phyloP scores from a whole-genome alignment of 2,113 vertebrate species.

The Ophthalmolycus amberensis region DNA sequence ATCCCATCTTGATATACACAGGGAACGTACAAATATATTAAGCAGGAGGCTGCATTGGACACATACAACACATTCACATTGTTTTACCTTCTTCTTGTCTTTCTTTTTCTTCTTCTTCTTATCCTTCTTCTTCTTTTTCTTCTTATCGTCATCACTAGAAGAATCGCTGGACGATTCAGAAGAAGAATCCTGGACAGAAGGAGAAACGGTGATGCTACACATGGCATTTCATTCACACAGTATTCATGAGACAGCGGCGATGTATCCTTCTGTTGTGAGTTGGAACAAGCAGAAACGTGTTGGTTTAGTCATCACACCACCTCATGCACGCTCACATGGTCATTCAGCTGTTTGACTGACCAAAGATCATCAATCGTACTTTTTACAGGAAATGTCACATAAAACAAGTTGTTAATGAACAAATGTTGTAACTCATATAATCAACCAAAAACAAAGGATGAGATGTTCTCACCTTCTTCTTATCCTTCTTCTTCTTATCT shows the following conservation, averaged over 20 bases:
- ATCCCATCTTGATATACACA: not conserved
- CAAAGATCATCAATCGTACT: not conserved
- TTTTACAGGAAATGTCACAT: not conserved
- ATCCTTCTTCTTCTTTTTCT: constrained; percentile 61
- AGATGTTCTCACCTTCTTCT: constrained; percentile 30
- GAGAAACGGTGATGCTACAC: not conserved
- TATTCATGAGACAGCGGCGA: not conserved
- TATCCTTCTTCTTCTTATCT: constrained; percentile 52
- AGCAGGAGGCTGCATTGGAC: not conserved
- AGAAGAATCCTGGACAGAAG: constrained; percentile 50
- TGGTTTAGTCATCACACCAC: not conserved
- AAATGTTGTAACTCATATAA: not conserved
- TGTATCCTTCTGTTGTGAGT: too few species aligned
- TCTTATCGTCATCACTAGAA: constrained; percentile 52
- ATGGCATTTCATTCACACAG: not conserved
- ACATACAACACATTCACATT: not conserved
- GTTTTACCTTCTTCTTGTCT: constrained; percentile 67
- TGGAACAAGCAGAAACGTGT: too few species aligned
- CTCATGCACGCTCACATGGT: not conserved
- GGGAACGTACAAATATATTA: not conserved
- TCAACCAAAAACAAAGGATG: not conserved
- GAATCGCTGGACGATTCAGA: constrained; percentile 51
- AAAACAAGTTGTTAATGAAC: not conserved
- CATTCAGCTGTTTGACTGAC: constrained; percentile 1
- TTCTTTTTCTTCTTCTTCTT: constrained; percentile 73